A percentile compares a stretch with the other conserved stretches of the same genome.
phyloP scores from a whole-genome alignment of 2,888 invertebrate species.

The Drosophila mulleri region DNA sequence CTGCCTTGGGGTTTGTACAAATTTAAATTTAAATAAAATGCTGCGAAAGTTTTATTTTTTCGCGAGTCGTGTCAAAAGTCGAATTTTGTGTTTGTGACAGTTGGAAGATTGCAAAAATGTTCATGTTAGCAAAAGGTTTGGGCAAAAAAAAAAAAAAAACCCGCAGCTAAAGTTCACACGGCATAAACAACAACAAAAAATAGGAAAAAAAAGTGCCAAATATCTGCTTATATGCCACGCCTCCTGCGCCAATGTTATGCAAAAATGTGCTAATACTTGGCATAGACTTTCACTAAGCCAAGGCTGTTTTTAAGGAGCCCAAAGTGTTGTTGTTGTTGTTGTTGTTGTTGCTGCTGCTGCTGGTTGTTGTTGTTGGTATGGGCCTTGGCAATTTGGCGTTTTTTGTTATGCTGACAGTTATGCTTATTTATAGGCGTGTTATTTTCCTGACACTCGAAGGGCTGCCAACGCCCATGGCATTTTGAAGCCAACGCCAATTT shows the following conservation, averaged over 20 bases:
- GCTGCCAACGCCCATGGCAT: conserved; percentile 28
- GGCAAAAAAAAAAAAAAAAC: conserved; percentile 25
- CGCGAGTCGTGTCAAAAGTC: conserved; percentile 51
- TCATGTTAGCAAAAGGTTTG: conserved; percentile 51
- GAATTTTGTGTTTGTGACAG: conserved; percentile 67
- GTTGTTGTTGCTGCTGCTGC: conserved; percentile 21
- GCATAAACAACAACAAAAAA: conserved; percentile 15
- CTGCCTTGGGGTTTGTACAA: neutral
- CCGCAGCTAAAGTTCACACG: conserved; percentile 55
- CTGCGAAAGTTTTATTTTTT: conserved; percentile 22
- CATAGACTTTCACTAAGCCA: conserved; percentile 47
- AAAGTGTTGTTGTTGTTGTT: conserved; percentile 12
- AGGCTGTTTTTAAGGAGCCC: conserved; percentile 33
- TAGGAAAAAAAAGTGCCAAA: conserved; percentile 34
- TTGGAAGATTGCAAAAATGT: conserved; percentile 66
- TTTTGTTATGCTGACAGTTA: conserved; percentile 72
- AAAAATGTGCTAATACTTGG: conserved; percentile 60
- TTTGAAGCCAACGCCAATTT: conserved; percentile 74
- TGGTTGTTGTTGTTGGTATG: conserved; percentile 22
- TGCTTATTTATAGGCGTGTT: conserved; percentile 75
- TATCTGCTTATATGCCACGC: conserved; percentile 42
- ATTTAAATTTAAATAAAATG: conserved; percentile 41
- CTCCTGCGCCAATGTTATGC: conserved; percentile 16
- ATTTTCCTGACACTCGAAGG: conserved; percentile 46
- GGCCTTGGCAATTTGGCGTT: conserved; percentile 51